phyloP scores from a whole-genome alignment of 2,888 invertebrate species.

The Volucella zonaria region DNA sequence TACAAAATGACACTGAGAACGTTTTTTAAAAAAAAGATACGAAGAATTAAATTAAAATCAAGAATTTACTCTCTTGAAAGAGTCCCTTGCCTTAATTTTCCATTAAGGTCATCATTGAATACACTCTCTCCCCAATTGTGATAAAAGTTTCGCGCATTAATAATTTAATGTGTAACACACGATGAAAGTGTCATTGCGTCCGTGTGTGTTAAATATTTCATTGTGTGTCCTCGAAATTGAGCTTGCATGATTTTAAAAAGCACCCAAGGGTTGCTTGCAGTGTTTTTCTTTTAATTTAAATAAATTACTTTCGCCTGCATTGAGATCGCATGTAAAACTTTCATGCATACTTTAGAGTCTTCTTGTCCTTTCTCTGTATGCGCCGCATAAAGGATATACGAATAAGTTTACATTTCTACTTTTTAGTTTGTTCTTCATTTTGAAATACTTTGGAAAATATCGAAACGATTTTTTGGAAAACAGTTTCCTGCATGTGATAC shows the following conservation, averaged over 20 bases:
- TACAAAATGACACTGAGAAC: too few relatives aligned
- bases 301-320: constrained; percentile 51
- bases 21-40: too few relatives aligned
- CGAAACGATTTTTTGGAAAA: background rate
- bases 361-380: constrained; percentile 12
- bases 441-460: background rate
- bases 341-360: constrained; percentile 14
- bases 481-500: background rate
- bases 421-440: constrained; percentile 9
- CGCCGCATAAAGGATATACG: background rate
- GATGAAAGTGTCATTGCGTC: background rate
- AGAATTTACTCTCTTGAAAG: too few relatives aligned
- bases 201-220: constrained; percentile 1
- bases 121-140: too few relatives aligned
- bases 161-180: constrained; percentile 48
- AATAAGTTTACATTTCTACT: background rate
- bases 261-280: constrained; percentile 1
- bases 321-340: constrained; percentile 54
- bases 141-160: constrained; percentile 13
- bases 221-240: constrained; percentile 25
- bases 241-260: background rate
- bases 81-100: too few relatives aligned
- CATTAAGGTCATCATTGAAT: too few relatives aligned
- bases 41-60: too few relatives aligned
- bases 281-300: constrained; percentile 47